Evolutionary conservation across 2,113 vertebrate genomes (phyloP), one percentile per base, ranked within the genome.

Genomic region (Campylomormyrus tamandua): DNA sequence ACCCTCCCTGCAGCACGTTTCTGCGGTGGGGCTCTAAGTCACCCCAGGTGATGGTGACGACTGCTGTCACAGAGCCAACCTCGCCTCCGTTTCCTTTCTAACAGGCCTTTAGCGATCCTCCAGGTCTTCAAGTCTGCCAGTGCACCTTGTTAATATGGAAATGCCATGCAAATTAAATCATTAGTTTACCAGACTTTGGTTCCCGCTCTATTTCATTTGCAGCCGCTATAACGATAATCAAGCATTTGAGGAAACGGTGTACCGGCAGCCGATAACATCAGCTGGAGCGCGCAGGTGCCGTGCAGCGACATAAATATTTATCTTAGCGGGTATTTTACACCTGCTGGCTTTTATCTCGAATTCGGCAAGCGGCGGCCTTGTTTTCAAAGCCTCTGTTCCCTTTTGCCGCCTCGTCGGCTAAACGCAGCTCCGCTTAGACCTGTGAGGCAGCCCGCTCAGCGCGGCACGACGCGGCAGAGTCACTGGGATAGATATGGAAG

Each of bases 111-210:
- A 90, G 53, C 48, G 88, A 90, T 92, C 94, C 90, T 45, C 24
- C 45, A 84, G 88, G 87, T 91, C 91, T 83, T 85, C 80, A 62
- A 89, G 92, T 93, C 92, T 93, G 93, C 91, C 92, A 91, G 91
- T 7, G 58, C 58, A 89, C 85, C 89, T 93, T 88, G 94, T 95
- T 93, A 94, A 74, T 90, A 95, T 95, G 93, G 92, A 95, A 94
- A 96, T 95, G 50, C 62, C 93, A 94, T 95, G 94, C 93, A 94
- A 95, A 96, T 94, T 46, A 89, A 91, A 77, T 92, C 90, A 48
- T 91, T 86, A 85, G 83, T 92, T 91, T 91, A 89, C 90, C 90
- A 70, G 89, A 70, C 90, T 91, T 86, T 92, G 52, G 70, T 91
- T 91, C 89, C 50, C 90, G 85, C 91, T 89, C 88, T 74, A 91